Base-by-base conservation (phyloP, 2,888 invertebrate genomes). In the Frankliniella fusca region DNA sequence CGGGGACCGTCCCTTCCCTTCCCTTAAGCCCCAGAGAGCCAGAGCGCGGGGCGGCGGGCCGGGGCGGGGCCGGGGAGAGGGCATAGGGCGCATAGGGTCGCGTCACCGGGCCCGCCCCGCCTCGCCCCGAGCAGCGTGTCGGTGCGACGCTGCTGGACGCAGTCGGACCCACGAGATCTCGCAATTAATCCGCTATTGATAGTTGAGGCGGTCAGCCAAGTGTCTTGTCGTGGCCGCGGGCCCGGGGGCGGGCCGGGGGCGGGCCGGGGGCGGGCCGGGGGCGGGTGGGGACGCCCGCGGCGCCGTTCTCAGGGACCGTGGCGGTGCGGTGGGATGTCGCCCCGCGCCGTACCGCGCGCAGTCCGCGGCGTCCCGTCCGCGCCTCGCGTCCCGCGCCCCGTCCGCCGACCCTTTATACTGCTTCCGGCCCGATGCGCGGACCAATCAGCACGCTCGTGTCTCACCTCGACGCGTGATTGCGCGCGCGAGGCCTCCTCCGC, bases 151-250 rank as follows among this genome's bases (percentile, higher is more conserved):
- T 76, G 70, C 38, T 54, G 54, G 27, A 9, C 70, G 27, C 70
- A 10, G 70, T 76, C 27, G 12, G 23, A 27, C 70, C 70, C 70
- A 76, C 27, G 70, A 76, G 70, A 76, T 76, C 70, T 3, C 70
- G 70, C 70, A 76, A 76, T 76, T 76, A 76, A 76, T 76, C 70
- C 70, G 70, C 70, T 76, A 76, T 76, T 76, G 70, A 76, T 76
- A 76, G 70, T 76, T 76, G 70, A 76, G 70, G 70, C 70, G 12
- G 70, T 27, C 70, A 76, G 70, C 70, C 70, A 76, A 76, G 70
- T 27, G 70, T 27, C 70, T 23, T 10, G 70, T 23, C 54, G 18
- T 7, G 61, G 61, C 20, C 8, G 61, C 61, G 61, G 18, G 18
- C 61, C 5, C 61, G n/a, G 54, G 54, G 70, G 23, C 23, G n/a